Evolutionary conservation across 2,113 vertebrate genomes (phyloP).

Genomic region (Mandrillus leucophaeus): DNA sequence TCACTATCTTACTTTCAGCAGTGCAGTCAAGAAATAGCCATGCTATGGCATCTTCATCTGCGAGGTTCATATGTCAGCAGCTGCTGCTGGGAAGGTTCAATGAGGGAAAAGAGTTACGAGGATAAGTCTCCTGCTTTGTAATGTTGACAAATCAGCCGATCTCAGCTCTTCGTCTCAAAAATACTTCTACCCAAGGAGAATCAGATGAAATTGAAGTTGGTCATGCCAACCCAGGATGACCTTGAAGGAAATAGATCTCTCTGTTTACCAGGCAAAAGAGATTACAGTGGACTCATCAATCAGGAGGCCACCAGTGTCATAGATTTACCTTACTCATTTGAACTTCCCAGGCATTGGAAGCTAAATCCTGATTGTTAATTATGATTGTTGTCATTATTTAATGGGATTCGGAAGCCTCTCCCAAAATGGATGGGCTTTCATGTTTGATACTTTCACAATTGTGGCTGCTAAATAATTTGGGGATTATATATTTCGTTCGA

Average conservation of each 20-base stretch:
- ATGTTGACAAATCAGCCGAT: constrained; percentile 70
- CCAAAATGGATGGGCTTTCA: constrained; percentile 49
- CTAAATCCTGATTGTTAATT: constrained; percentile 31
- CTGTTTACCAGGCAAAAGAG: constrained; percentile 69
- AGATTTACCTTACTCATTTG: constrained; percentile 47
- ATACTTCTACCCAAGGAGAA: constrained; percentile 57
- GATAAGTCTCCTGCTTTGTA: constrained; percentile 47
- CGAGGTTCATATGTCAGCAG: constrained; percentile 72
- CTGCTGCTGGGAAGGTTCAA: neutral
- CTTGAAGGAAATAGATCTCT: constrained; percentile 55
- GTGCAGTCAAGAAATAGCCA: constrained; percentile 66
- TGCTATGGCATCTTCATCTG: constrained; percentile 63
- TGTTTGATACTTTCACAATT: constrained; percentile 31
- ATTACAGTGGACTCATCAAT: constrained; percentile 58
- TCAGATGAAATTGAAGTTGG: constrained; percentile 61
- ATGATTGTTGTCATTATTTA: constrained; percentile 21
- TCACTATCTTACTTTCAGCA: constrained; percentile 50
- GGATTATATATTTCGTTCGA: constrained; percentile 1
- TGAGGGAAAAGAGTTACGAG: constrained; percentile 63
- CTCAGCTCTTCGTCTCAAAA: constrained; percentile 64
- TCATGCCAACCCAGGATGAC: constrained; percentile 53
- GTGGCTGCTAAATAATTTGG: constrained; percentile 26
- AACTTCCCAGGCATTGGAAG: constrained; percentile 2
- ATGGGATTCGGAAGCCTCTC: constrained; percentile 44
- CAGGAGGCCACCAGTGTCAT: constrained; percentile 39